A percentile compares a stretch with the other conserved stretches of the same genome.
These are phyloP conservation scores for Spatulosminthurus flaviceps DNA, from an alignment of 2,888 invertebrate genomes.

Conservation along the genomic window DNA sequence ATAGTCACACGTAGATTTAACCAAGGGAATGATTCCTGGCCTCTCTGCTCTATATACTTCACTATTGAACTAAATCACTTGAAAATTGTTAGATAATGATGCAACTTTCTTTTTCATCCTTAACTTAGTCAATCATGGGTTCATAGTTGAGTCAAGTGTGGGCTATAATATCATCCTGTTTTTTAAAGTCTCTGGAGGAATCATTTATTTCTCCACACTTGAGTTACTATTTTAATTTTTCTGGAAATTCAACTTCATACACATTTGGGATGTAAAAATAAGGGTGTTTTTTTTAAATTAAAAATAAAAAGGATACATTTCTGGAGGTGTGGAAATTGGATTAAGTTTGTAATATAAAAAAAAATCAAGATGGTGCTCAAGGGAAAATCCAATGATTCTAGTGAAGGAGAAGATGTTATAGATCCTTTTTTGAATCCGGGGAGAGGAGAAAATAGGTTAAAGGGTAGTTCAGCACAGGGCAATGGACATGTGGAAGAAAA, in stretches of 20 bases:
- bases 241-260: no score
- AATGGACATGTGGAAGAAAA: not conserved
- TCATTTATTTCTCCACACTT: no score
- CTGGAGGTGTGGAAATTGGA: no score
- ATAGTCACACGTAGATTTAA: not conserved
- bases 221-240: no score
- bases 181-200: not conserved
- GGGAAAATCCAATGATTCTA: no score
- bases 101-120: not conserved
- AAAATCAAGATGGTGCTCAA: no score
- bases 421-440: not conserved
- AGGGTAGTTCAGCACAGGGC: not conserved
- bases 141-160: conserved; percentile 7
- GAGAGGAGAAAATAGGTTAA: not conserved
- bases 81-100: conserved; percentile 11
- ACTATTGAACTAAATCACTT: not conserved
- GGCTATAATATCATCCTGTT: not conserved
- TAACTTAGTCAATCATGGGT: not conserved
- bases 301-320: no score
- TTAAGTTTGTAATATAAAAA: no score
- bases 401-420: not conserved
- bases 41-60: not conserved
- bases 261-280: no score
- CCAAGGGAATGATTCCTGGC: no score
- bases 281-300: no score